Conservation (phyloP, 1,140 invertebrate species). For the Neelides sp. region DNA sequence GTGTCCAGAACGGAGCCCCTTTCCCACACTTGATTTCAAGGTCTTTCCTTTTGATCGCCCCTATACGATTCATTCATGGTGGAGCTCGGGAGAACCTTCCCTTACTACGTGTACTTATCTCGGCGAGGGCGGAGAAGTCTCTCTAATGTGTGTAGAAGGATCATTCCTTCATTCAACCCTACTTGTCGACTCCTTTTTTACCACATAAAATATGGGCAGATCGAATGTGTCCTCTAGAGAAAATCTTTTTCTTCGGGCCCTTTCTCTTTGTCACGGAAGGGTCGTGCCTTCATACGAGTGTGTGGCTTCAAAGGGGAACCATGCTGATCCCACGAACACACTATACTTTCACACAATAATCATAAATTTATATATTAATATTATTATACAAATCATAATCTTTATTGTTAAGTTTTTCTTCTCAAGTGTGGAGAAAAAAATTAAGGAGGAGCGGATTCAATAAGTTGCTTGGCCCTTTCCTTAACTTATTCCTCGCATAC, state of each 20-base stretch:
- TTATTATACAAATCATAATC: no score
- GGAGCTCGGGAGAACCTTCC: no score
- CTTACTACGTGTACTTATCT: no score
- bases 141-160: no score
- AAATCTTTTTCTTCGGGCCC: not conserved
- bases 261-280: conserved; percentile 22
- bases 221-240: conserved; percentile 11
- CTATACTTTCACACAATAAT: not conserved
- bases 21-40: conserved; percentile 30
- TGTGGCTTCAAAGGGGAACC: not conserved
- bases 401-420: no score
- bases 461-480: no score
- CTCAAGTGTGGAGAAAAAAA: no score
- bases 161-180: not conserved
- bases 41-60: conserved; percentile 23
- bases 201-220: conserved; percentile 16
- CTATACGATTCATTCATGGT: no score
- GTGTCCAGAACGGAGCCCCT: conserved; percentile 14
- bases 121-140: no score
- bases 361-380: conserved; percentile 4
- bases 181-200: conserved; percentile 23
- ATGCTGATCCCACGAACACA: not conserved
- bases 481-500: no score
- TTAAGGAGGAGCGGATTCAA: no score
- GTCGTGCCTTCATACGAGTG: conserved; percentile 13